These are phyloP conservation scores for Ispidina lecontei DNA, from an alignment of 2,797 vertebrate genomes.

Conservation along the genomic window DNA sequence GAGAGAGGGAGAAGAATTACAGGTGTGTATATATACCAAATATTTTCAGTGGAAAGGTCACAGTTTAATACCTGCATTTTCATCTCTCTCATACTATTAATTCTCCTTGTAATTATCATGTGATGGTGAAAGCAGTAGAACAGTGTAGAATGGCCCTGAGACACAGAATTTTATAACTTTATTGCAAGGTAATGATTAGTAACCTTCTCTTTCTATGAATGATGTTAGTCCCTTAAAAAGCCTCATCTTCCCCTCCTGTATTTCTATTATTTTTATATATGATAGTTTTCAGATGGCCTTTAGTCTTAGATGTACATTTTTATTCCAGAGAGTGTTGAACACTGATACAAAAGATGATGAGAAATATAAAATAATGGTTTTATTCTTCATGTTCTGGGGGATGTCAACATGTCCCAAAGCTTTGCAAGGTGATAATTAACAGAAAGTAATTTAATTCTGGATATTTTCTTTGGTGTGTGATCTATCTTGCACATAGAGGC, in stretches of 20 bases:
- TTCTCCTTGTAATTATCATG: neutral
- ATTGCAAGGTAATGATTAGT: constrained; percentile 9
- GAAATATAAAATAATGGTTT: constrained; percentile 10
- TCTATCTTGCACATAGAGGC: constrained; percentile 17
- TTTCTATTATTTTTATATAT: neutral
- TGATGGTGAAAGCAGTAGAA: neutral
- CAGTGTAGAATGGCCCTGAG: neutral
- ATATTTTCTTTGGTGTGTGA: constrained; percentile 49
- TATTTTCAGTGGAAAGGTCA: neutral
- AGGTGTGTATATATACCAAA: neutral
- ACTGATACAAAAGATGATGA: neutral
- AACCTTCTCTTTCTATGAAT: neutral
- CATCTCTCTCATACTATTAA: neutral
- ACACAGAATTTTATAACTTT: neutral
- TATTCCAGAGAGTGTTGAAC: neutral
- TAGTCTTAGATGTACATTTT: neutral
- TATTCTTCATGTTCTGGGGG: constrained; percentile 3
- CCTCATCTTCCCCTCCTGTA: neutral
- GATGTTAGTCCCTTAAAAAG: neutral
- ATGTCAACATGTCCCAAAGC: constrained; percentile 20
- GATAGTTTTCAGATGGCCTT: neutral
- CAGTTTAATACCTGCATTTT: neutral
- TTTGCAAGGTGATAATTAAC: constrained; percentile 61
- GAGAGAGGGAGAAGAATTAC: neutral
- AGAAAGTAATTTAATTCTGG: constrained; percentile 53